These are phyloP conservation scores for Fopius arisanus DNA, from an alignment of 1,140 invertebrate species.

Conservation along the genomic window DNA sequence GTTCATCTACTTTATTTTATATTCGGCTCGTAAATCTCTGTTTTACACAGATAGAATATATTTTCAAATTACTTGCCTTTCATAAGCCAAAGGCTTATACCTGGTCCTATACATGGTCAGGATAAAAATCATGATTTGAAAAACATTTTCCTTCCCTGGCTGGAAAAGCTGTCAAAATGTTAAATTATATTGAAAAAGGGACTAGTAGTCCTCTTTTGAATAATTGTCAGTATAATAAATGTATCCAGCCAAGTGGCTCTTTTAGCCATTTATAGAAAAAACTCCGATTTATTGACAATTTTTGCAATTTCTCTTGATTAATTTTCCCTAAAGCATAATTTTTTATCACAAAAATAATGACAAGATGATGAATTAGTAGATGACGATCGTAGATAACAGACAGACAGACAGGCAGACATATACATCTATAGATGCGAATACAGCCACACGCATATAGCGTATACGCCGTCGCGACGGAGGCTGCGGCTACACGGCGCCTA, in stretches of 20 bases:
- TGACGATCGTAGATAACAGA: neutral
- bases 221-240: slow-evolving; percentile 37
- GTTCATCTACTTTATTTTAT: neutral
- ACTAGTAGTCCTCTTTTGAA: no score
- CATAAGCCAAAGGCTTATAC: no score
- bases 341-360: no score
- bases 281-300: slow-evolving; percentile 24
- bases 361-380: no score
- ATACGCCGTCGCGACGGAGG: slow-evolving; percentile 65
- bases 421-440: slow-evolving; percentile 33
- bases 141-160: no score
- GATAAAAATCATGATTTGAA: no score
- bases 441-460: slow-evolving; percentile 56
- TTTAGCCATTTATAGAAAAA: neutral
- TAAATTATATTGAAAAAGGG: no score
- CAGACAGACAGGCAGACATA: neutral
- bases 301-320: slow-evolving; percentile 4
- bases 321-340: no score
- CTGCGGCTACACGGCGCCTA: slow-evolving; percentile 66
- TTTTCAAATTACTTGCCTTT: no score
- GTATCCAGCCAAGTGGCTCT: neutral
- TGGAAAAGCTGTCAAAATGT: no score
- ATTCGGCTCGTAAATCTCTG: slow-evolving; percentile 8
- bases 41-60: neutral
- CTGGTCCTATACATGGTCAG: no score